Evolutionary conservation across 2,113 vertebrate genomes (phyloP), one percentile per base, ranked within the genome.

Genomic region (Saguinus imperator): DNA sequence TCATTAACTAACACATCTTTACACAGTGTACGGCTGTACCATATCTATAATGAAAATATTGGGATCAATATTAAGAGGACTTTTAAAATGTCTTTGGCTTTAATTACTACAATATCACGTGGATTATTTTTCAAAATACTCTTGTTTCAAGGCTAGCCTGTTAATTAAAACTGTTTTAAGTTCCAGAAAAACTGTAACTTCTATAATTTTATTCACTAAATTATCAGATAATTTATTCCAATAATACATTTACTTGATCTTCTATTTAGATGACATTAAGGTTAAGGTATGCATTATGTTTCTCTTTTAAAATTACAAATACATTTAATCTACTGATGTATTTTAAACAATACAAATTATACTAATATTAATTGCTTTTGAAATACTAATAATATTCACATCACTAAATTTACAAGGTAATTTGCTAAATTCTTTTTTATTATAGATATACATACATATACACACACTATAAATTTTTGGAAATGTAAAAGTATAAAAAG

Each of bases 161-260:
- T 89, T 95, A 96, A 96, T 97, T 98, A 98, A 98, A 98, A 94
- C 89, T 89, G 93, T 94, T 98, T 98, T 98, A 98, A 87, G 70
- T 97, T 94, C 76, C 57, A 98, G 79, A 16, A 97, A 96, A 96
- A 82, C 48, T 89, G n/a, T 40, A 61, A 21, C 81, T 96, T 97
- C 35, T 97, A 88, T 93, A 6, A 89, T 92, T 97, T 94, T 96
- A 52, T 95, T 95, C 84, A 96, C 94, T 57, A 37, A 94, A 55
- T 95, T 82, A 79, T 89, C 10, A 92, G 9, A 91, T 40, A 82
- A 92, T 92, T 88, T 85, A 81, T 96, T 97, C 96, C 88, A 97
- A 91, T 87, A 96, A 43, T 0, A 70, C 1, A 91, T 95, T 95
- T 91, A 61, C 96, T 89, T 89, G 43, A 94, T 66, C 20, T 1